These are phyloP conservation scores for Calephelis nemesis DNA, from an alignment of 1,140 invertebrate genomes.

Conservation along the genomic window DNA sequence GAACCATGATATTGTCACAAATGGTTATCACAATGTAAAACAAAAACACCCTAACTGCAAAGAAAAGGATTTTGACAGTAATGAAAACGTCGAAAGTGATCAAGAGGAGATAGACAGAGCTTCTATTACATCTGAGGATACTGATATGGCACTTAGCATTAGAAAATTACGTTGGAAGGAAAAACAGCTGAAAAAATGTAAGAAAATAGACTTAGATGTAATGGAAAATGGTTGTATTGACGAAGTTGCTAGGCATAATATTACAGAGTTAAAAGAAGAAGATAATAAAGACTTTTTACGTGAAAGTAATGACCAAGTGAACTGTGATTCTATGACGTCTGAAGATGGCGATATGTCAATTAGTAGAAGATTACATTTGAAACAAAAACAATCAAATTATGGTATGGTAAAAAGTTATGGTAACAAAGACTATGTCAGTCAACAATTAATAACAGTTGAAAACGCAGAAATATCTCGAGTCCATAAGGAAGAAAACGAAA, in stretches of 20 bases:
- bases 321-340: conserved; percentile 1
- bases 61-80: not conserved
- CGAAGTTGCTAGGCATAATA: not conserved
- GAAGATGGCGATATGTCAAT: not conserved
- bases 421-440: conserved; percentile 25
- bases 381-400: not conserved
- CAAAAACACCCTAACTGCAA: not conserved
- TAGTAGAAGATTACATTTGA: not conserved
- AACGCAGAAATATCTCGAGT: conserved; percentile 6
- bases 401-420: not conserved
- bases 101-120: not conserved
- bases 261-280: not conserved
- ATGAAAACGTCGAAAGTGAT: not conserved
- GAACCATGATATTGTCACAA: not conserved
- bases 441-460: conserved; percentile 13
- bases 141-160: not conserved
- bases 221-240: not conserved
- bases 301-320: not conserved
- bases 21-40: not conserved
- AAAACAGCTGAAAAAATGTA: not conserved
- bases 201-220: not conserved
- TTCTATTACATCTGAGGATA: conserved; percentile 6
- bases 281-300: not conserved
- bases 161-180: conserved; percentile 12
- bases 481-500: conserved; percentile 38